Evolutionary conservation across 64 coral and sea anemone genomes (phyloP).

Genomic region (Montipora capricornis): DNA sequence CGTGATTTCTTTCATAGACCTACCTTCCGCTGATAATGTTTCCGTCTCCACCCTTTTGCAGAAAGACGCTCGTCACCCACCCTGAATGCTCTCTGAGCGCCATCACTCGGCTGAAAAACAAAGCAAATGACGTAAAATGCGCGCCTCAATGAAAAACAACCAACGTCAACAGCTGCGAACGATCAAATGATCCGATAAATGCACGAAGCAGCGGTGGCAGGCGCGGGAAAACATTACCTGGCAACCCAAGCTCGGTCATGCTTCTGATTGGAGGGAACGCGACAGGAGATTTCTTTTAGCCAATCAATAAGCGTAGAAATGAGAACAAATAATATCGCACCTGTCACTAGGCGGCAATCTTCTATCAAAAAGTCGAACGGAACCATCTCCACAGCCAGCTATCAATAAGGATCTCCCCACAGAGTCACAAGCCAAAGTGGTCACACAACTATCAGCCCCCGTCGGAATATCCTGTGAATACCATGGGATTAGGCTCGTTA

Average conservation of each 20-base stretch:
- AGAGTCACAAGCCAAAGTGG: conserved; percentile 91
- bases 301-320: not conserved
- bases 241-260: too few species aligned
- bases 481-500: too few species aligned
- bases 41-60: conserved; percentile 88
- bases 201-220: too few species aligned
- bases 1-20: not conserved
- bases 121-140: not conserved
- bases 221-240: too few species aligned
- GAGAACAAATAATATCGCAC: conserved; percentile 14
- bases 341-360: conserved; percentile 89
- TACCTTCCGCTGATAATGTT: conserved; percentile 98
- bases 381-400: conserved; percentile 95
- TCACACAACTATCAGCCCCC: conserved; percentile 96
- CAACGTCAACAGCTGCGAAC: too few species aligned
- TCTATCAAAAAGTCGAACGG: conserved; percentile 88
- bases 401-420: conserved; percentile 93
- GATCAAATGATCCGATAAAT: too few species aligned
- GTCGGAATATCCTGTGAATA: conserved; percentile 88
- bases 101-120: conserved; percentile 88
- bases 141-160: too few species aligned
- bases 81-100: conserved; percentile 90
- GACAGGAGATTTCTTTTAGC: too few species aligned
- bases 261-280: too few species aligned
- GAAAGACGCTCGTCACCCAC: conserved; percentile 92